Evolutionary conservation across 2,888 invertebrate genomes (phyloP).

Genomic region (Mythimna lalbum): DNA sequence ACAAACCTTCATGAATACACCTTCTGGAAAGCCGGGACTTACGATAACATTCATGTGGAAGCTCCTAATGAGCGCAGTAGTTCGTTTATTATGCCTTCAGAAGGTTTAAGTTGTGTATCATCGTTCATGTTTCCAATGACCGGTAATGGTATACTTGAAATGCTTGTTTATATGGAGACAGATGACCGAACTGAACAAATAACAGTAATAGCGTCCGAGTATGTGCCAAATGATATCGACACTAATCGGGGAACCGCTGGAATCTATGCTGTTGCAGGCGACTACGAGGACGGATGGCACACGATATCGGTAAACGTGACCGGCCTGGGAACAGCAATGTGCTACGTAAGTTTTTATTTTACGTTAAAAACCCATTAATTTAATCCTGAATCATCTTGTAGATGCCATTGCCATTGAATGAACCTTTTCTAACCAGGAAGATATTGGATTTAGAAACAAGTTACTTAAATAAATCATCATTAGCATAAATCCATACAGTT

Average conservation of each 20-base stretch:
- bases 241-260: slow-evolving; percentile 37
- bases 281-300: slow-evolving; percentile 44
- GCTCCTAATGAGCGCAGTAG: slow-evolving; percentile 65
- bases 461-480: not conserved
- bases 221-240: slow-evolving; percentile 23
- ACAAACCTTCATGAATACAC: no score
- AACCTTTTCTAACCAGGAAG: not conserved
- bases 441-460: not conserved
- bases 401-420: not conserved
- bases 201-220: slow-evolving; percentile 68
- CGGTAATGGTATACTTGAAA: slow-evolving; percentile 71
- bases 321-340: slow-evolving; percentile 35
- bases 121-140: slow-evolving; percentile 69
- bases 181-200: slow-evolving; percentile 63
- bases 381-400: not conserved
- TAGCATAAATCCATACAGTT: not conserved
- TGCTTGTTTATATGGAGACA: slow-evolving; percentile 71
- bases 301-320: slow-evolving; percentile 21
- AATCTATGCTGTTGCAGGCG: slow-evolving; percentile 12
- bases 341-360: slow-evolving; percentile 45
- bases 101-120: slow-evolving; percentile 62
- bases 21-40: slow-evolving; percentile 69
- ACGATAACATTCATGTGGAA: slow-evolving; percentile 57
- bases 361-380: not conserved
- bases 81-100: slow-evolving; percentile 65